Percentiles rank a stretch among this genome's conserved stretches.
phyloP scores from a whole-genome alignment of 2,113 vertebrate genomes.

The Saccopteryx leptura region DNA sequence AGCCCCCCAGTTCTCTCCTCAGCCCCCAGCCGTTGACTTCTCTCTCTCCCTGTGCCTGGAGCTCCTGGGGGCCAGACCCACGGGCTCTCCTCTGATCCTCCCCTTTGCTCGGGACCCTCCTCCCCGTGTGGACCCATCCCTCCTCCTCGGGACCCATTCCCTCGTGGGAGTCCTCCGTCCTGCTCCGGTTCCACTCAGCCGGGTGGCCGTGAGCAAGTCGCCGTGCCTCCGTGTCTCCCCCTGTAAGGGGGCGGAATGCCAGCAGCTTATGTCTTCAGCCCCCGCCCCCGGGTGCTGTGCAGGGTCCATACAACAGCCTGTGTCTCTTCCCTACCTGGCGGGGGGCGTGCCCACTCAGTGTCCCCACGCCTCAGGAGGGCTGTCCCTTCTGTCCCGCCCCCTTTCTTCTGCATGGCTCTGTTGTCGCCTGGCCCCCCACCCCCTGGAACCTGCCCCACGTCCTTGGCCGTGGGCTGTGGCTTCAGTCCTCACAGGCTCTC shows the following conservation, averaged over 20 bases:
- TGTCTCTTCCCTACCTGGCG: too few relatives aligned
- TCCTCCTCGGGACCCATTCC: neutral
- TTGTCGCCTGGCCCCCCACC: accelerated
- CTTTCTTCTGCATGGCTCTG: neutral
- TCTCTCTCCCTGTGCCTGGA: neutral
- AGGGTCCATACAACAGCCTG: accelerated
- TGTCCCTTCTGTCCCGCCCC: neutral
- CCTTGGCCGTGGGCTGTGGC: neutral
- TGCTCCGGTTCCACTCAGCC: neutral
- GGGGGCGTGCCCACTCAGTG: too few relatives aligned
- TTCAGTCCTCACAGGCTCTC: accelerated
- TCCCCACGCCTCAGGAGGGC: accelerated
- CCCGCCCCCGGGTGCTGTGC: neutral
- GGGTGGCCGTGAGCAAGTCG: neutral
- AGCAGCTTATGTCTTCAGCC: accelerated
- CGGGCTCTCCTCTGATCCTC: neutral
- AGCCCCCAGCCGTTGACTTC: neutral
- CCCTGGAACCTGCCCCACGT: too few relatives aligned
- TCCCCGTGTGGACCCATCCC: too few relatives aligned
- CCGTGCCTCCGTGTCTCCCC: accelerated
- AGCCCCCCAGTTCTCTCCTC: neutral
- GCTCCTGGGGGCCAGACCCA: neutral
- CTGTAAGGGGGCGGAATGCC: neutral
- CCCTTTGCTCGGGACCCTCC: neutral
- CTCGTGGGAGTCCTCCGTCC: accelerated